Conservation (phyloP, 2,888 invertebrate genomes). For the Chymomyza fuscimana region DNA sequence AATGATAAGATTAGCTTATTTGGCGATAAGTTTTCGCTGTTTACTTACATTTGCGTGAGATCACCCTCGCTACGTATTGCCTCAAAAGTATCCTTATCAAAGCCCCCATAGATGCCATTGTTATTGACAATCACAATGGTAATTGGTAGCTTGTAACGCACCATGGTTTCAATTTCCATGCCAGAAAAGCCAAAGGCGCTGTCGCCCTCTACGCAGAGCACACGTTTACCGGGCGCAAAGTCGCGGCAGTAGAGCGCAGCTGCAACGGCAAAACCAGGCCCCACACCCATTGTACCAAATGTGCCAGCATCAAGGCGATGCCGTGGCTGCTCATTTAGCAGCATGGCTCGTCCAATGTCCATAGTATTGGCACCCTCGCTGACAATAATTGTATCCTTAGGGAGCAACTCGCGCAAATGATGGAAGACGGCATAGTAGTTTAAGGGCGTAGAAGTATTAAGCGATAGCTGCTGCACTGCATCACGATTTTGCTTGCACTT, state of each 20-base stretch:
- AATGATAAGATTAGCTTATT: slow-evolving; percentile 38
- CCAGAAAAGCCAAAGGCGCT: slow-evolving; percentile 99
- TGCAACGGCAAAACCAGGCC: slow-evolving; percentile 94
- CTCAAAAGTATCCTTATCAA: slow-evolving; percentile 87
- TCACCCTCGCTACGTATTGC: slow-evolving; percentile 87
- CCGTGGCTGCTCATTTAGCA: slow-evolving; percentile 90
- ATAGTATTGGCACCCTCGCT: slow-evolving; percentile 99
- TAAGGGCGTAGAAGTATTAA: slow-evolving; percentile 87
- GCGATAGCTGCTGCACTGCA: slow-evolving; percentile 85
- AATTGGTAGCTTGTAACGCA: slow-evolving; percentile 94
- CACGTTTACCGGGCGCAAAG: slow-evolving; percentile 88
- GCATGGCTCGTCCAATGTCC: slow-evolving; percentile 96
- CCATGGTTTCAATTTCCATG: slow-evolving; percentile 98
- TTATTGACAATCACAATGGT: slow-evolving; percentile 96
- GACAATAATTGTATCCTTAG: slow-evolving; percentile 92
- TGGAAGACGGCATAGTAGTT: slow-evolving; percentile 97
- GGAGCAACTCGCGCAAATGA: slow-evolving; percentile 87
- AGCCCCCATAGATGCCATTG: slow-evolving; percentile 95
- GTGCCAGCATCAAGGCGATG: slow-evolving; percentile 97
- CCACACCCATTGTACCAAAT: slow-evolving; percentile 98
- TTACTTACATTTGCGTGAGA: slow-evolving; percentile 86
- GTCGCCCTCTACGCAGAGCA: slow-evolving; percentile 97
- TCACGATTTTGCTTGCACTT: slow-evolving; percentile 88
- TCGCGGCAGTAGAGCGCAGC: slow-evolving; percentile 94
- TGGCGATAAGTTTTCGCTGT: slow-evolving; percentile 30